phyloP scores from a whole-genome alignment of 2,888 invertebrate species.

The Lydus trimaculatus region DNA sequence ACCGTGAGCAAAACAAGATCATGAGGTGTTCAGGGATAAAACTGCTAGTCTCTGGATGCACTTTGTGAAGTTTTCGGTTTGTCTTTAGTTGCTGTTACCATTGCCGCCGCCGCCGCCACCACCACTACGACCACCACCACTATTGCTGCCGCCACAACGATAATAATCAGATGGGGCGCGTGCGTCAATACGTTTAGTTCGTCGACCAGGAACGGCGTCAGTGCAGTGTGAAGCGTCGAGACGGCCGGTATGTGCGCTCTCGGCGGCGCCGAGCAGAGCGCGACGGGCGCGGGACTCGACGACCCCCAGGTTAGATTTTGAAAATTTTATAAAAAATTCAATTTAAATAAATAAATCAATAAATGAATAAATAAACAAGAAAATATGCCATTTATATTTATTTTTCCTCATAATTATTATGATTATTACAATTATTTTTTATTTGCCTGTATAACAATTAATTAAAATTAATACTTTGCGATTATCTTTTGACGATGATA shows the following conservation, averaged over 20 bases:
- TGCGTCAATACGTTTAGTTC: constrained; percentile 36
- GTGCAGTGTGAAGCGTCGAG: constrained; percentile 57
- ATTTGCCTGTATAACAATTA: neutral
- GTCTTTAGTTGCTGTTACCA: neutral
- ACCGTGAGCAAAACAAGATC: no score
- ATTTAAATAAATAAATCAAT: neutral
- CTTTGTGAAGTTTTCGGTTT: neutral
- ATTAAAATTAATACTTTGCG: neutral
- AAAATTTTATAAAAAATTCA: neutral
- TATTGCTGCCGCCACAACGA: constrained; percentile 26
- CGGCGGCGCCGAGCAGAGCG: constrained; percentile 48
- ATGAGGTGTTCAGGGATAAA: neutral
- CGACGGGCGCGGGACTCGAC: constrained; percentile 51
- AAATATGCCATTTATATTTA: neutral
- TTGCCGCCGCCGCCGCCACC: constrained; percentile 32
- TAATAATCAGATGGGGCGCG: constrained; percentile 29
- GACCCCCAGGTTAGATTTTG: constrained; percentile 42
- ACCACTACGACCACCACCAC: constrained; percentile 25
- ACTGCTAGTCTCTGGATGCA: neutral
- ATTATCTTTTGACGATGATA: neutral
- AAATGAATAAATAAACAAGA: neutral
- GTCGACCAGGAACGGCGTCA: constrained; percentile 46
- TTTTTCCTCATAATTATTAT: neutral
- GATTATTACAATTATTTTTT: neutral
- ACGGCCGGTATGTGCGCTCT: constrained; percentile 53